Conservation (phyloP, 1,140 invertebrate genomes). For the Eurosta solidaginis region DNA sequence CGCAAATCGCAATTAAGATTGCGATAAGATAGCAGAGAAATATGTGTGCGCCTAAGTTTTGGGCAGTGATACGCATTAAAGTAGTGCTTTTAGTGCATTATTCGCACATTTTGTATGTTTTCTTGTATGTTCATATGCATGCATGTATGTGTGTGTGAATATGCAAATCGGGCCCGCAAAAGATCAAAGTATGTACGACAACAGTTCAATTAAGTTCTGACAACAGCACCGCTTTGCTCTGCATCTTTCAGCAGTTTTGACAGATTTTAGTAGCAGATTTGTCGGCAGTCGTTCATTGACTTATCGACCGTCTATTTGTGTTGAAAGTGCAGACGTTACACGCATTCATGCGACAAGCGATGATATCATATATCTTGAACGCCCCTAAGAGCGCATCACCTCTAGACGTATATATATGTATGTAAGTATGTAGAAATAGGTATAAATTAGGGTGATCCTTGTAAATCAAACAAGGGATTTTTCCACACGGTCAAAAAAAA, state of each 20-base stretch:
- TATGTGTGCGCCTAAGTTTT: not conserved
- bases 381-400: no score
- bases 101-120: not conserved
- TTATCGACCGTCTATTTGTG: not conserved
- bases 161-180: not conserved
- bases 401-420: no score
- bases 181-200: constrained; percentile 8
- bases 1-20: constrained; percentile 12
- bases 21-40: not conserved
- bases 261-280: constrained; percentile 18
- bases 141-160: no score
- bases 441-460: no score
- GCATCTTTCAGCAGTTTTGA: not conserved
- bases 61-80: not conserved
- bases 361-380: not conserved
- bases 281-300: not conserved
- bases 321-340: not conserved
- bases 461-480: no score
- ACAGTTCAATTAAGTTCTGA: constrained; percentile 19
- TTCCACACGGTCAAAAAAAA: no score
- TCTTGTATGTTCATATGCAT: no score
- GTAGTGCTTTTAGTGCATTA: not conserved
- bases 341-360: not conserved
- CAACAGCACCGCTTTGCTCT: not conserved
- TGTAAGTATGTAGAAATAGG: no score